Conservation (phyloP, 2,888 invertebrate species). For the Clostera curtula region DNA sequence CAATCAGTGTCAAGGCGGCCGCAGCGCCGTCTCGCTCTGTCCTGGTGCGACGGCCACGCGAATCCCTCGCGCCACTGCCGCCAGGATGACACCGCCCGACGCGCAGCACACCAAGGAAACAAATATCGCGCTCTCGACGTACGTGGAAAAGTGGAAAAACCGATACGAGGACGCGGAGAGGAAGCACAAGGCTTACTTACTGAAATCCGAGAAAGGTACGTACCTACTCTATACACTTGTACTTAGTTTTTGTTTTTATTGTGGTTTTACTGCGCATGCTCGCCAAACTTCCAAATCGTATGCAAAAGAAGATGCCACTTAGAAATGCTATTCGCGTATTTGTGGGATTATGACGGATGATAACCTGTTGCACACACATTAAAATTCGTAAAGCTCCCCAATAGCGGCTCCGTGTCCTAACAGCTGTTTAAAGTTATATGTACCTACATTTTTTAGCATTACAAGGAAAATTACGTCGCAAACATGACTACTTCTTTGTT, state of each 20-base stretch:
- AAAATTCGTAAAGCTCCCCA: slow-evolving; percentile 51
- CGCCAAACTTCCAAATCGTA: slow-evolving; percentile 37
- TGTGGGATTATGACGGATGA: slow-evolving; percentile 57
- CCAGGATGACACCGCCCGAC: slow-evolving; percentile 69
- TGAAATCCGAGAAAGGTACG: slow-evolving; percentile 83
- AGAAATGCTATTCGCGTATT: slow-evolving; percentile 64
- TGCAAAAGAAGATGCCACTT: slow-evolving; percentile 57
- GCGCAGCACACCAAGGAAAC: slow-evolving; percentile 64
- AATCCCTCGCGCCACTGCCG: slow-evolving; percentile 69
- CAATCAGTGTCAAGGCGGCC: slow-evolving; percentile 67
- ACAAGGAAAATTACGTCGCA: too few relatives aligned
- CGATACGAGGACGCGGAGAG: slow-evolving; percentile 83
- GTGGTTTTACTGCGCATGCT: slow-evolving; percentile 54
- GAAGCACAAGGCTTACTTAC: slow-evolving; percentile 78
- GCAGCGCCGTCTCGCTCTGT: slow-evolving; percentile 65
- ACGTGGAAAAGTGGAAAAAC: slow-evolving; percentile 78
- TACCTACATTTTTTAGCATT: too few relatives aligned
- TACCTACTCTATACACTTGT: slow-evolving; percentile 22
- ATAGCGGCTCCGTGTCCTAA: slow-evolving; percentile 31
- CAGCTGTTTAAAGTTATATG: slow-evolving; percentile 21
- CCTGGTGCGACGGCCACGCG: slow-evolving; percentile 57
- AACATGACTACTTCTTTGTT: too few relatives aligned
- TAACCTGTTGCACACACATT: slow-evolving; percentile 69
- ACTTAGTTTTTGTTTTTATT: slow-evolving; percentile 31
- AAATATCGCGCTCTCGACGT: slow-evolving; percentile 65